Evolutionary conservation across 2,888 invertebrate species (phyloP).

Genomic region (Rotaria magnacalcarata): DNA sequence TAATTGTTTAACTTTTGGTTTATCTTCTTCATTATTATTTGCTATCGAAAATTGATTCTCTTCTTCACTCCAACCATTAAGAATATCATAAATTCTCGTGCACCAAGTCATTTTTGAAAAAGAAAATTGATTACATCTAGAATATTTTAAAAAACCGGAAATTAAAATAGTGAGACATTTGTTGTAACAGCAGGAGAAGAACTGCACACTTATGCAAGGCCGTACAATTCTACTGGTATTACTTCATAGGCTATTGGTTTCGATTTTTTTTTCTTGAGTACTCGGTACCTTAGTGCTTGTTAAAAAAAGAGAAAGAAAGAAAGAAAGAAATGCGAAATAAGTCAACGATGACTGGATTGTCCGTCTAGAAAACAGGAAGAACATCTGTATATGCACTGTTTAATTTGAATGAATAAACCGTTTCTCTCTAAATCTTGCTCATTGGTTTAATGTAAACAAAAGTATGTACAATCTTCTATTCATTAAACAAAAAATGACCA

Average conservation of each 20-base stretch:
- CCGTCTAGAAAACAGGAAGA: background rate
- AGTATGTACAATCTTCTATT: background rate
- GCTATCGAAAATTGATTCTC: background rate
- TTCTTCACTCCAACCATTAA: background rate
- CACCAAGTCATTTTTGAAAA: background rate
- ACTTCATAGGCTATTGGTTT: background rate
- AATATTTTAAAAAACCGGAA: background rate
- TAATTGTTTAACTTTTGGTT: background rate
- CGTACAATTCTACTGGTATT: background rate
- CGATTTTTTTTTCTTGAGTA: background rate
- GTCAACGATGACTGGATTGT: background rate
- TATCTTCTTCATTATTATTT: background rate
- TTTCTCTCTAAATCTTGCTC: background rate
- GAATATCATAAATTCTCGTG: background rate
- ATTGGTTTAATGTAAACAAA: background rate
- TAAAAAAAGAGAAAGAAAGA: background rate
- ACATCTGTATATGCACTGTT: background rate
- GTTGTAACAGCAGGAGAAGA: background rate
- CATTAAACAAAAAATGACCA: background rate
- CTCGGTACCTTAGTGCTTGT: background rate
- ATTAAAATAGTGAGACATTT: background rate
- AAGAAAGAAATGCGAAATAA: background rate
- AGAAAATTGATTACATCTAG: background rate
- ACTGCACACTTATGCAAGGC: background rate
- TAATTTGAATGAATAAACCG: background rate